These are phyloP conservation scores for Cherax destructor DNA, from an alignment of 1,140 invertebrate species.

Conservation along the genomic window DNA sequence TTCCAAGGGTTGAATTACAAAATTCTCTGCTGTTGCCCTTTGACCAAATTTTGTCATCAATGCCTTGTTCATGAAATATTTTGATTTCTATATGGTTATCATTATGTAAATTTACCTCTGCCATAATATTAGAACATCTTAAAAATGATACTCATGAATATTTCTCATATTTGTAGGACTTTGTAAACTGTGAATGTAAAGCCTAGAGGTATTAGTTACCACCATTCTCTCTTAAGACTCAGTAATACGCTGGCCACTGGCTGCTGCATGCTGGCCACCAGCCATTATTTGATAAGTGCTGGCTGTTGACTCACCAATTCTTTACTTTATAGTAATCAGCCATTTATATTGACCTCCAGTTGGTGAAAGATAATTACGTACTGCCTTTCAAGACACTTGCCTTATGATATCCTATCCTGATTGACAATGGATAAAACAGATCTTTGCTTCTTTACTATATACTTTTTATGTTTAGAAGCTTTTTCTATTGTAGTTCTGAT, in stretches of 20 bases:
- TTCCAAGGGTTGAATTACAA: too few species aligned
- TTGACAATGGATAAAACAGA: not conserved
- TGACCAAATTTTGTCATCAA: too few species aligned
- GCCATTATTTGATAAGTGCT: too few species aligned
- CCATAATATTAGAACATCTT: too few species aligned
- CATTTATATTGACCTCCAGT: not conserved
- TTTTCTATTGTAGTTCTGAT: constrained; percentile 3
- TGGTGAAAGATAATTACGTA: not conserved
- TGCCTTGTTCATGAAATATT: too few species aligned
- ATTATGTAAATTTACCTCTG: too few species aligned
- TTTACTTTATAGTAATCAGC: not conserved
- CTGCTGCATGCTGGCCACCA: not conserved
- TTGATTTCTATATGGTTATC: too few species aligned
- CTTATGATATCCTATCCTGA: not conserved
- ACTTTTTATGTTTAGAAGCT: not conserved
- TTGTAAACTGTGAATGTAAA: not conserved
- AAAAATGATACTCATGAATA: too few species aligned
- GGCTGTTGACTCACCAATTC: not conserved
- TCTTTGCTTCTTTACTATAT: not conserved
- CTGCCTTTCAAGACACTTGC: constrained; percentile 12
- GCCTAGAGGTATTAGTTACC: not conserved
- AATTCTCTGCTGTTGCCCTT: too few species aligned
- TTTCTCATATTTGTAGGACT: too few species aligned
- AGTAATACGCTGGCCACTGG: not conserved
- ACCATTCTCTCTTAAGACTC: not conserved